Evolutionary conservation across 1,140 invertebrate species (phyloP), one percentile per base, ranked within the genome.

Genomic region (Potamilus streckersoni): DNA sequence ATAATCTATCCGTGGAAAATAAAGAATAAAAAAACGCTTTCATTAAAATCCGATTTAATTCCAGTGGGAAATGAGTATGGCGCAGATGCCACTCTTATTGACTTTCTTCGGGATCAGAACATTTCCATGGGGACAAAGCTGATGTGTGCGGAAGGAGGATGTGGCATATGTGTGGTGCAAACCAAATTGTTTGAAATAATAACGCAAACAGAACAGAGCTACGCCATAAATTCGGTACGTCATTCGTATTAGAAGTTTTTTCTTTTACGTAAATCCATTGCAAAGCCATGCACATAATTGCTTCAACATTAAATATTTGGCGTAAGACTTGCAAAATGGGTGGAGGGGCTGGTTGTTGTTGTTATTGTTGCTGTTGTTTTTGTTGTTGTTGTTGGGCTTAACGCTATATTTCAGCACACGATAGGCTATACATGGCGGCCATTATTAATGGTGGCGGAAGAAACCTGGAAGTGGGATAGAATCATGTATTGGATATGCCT

Each of bases 101-200:
- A 81, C 13, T 87, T 77, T 61, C 65, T 87, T 14, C 71, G 85
- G 19, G 63, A 79, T 11, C 85, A 93, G 81, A 92, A 93, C 1
- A 91, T 93, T 59, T 90, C 95, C 0, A 93, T 92, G 55, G 95
- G 94, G 15, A 96, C 95, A 0, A 96, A 96, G 85, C 91, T 90
- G 6, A 86, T 90, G 82, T 96, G 95, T 81, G 89, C 91, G 16
- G 95, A 97, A 88, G 96, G 95, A 31, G 95, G 95, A 2, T 96
- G 95, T 83, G 95, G 95, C 0, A 92, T 92, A 1, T 97, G 95
- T 84, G 90, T 95, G 17, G 95, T 96, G 2, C 89, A 93, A 3
- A 93, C 93, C 1, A 91, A 88, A 27, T 89, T 91, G 13, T 86
- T 88, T 2, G 89, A 93, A 81, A 91, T 92, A 13, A 85, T 91